Percentiles rank a stretch among this genome's conserved stretches.
Conservation (phyloP, 2,888 invertebrate genomes). For the Mimachlamys varia region DNA sequence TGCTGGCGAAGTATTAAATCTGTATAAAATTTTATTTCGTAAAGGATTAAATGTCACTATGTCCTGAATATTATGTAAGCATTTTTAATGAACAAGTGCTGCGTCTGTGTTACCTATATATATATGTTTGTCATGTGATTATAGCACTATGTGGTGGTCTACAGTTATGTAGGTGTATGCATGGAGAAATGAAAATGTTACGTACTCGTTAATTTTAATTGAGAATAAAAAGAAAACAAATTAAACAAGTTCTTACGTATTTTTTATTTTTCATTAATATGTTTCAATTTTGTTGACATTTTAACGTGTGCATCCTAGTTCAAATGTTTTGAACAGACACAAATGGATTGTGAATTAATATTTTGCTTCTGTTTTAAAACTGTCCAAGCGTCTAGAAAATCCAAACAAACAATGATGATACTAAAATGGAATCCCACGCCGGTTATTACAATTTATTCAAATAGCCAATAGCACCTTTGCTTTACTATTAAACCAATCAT, state of each 20-base stretch:
- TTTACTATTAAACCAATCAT: no score
- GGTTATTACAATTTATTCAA: no score
- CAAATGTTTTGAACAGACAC: no score
- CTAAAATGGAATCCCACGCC: no score
- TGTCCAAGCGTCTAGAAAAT: no score
- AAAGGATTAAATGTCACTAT: not conserved
- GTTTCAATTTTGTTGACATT: no score
- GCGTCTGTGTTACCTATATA: not conserved
- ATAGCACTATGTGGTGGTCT: not conserved
- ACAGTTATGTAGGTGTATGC: not conserved
- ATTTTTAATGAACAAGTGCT: conserved; percentile 28
- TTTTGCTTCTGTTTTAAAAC: no score
- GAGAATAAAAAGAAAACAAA: conserved; percentile 27
- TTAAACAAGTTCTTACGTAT: not conserved
- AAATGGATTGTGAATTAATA: no score
- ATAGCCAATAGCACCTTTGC: no score
- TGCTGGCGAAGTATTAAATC: not conserved
- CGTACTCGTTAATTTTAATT: not conserved
- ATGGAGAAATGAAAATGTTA: conserved; percentile 3
- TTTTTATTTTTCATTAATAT: not conserved
- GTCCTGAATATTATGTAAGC: not conserved
- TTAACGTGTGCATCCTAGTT: no score
- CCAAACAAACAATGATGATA: no score
- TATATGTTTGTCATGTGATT: conserved; percentile 12
- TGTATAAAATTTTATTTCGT: not conserved